phyloP scores from a whole-genome alignment of 2,113 vertebrate genomes.

The Protobothrops mucrosquamatus region DNA sequence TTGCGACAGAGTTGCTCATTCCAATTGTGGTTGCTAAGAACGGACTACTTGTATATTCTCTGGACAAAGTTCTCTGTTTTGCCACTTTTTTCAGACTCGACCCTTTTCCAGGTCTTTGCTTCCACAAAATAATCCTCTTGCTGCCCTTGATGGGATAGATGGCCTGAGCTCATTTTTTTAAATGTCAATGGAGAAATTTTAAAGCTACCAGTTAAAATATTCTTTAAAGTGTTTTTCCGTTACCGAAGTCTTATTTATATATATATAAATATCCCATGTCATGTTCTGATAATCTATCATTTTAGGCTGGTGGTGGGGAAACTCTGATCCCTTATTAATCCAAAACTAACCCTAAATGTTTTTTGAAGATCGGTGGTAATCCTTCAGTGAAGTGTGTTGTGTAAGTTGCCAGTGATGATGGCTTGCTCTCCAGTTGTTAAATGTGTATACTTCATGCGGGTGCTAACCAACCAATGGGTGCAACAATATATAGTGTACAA shows the following conservation, averaged over 20 bases:
- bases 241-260: not conserved
- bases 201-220: not conserved
- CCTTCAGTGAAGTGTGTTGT: conserved; percentile 27
- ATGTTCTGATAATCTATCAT: not conserved
- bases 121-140: not conserved
- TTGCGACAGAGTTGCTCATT: not conserved
- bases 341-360: not conserved
- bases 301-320: not conserved
- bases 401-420: conserved; percentile 13
- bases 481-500: conserved; percentile 6
- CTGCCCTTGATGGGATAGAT: not conserved
- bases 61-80: not conserved
- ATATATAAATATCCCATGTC: not conserved
- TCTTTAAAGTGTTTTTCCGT: not conserved
- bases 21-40: not conserved
- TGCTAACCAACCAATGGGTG: conserved; percentile 7
- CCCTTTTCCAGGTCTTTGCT: not conserved
- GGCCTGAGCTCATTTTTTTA: not conserved
- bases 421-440: conserved; percentile 18
- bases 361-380: conserved; percentile 25
- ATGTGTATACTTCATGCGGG: conserved; percentile 20
- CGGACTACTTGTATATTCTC: not conserved
- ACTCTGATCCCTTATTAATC: not conserved
- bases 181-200: not conserved
- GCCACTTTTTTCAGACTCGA: not conserved